These are phyloP conservation scores for Mustela lutreola DNA, from an alignment of 2,113 vertebrate genomes.

Conservation along the genomic window DNA sequence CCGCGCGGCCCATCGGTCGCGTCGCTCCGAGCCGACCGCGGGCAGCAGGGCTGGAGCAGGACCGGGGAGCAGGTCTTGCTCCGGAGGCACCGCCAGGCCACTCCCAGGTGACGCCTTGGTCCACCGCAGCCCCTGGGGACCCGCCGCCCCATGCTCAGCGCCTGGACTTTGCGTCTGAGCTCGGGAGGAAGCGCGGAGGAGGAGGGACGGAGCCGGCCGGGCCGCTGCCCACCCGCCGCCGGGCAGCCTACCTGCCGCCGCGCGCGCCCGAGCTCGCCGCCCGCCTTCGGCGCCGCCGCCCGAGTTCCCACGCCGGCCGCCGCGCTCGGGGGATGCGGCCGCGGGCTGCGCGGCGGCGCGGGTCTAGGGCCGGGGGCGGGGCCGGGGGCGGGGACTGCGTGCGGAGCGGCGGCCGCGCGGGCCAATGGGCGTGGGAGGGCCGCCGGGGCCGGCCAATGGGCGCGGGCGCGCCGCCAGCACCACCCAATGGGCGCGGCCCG, in stretches of 20 bases:
- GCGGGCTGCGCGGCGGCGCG: accelerated
- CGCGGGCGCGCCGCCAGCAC: background rate
- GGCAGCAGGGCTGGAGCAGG: background rate
- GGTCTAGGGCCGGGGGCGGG: background rate
- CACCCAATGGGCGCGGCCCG: conserved; percentile 43
- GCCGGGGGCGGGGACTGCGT: background rate
- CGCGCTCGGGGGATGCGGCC: background rate
- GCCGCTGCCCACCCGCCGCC: background rate
- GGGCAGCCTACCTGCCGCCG: background rate
- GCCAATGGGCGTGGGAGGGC: conserved; percentile 63
- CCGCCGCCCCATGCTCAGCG: no score
- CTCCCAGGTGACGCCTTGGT: background rate
- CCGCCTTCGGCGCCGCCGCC: background rate
- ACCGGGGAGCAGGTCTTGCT: background rate
- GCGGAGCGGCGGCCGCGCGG: background rate
- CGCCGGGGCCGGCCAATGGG: conserved; percentile 35
- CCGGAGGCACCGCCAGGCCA: background rate
- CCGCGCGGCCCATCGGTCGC: accelerated
- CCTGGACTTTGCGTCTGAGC: background rate
- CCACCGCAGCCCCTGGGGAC: no score
- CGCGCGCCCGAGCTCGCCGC: background rate
- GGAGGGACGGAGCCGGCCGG: background rate
- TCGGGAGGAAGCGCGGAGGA: background rate
- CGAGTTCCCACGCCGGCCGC: conserved; percentile 35
- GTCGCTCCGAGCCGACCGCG: background rate